Base-by-base conservation (phyloP, 1,140 invertebrate species). In the Antheraea mylitta region DNA sequence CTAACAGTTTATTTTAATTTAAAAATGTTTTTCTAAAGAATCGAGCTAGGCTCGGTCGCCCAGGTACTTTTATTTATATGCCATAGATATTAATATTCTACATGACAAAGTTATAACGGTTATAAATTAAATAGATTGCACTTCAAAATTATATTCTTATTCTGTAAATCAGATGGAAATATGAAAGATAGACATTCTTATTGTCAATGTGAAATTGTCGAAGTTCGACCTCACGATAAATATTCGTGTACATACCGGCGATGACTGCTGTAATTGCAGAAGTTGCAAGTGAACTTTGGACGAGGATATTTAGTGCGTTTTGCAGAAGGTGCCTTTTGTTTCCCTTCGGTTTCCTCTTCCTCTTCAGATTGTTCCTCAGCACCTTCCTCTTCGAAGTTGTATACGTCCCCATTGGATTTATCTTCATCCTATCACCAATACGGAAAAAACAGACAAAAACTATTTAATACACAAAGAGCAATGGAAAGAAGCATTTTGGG, bases 381-480 rank as follows among this genome's bases (percentile, higher is more conserved):
- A n/a, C 94, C 94, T 65, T 94, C 94, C 8, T 93, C 93, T 13
- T 94, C 93, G 65, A 95, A 94, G 53, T 93, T 94, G 53, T 94
- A 94, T 72, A 93, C 94, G 69, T 93, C 80, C 0, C 86, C 88
- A 42, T 83, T 80, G 22, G 67, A 64, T 71, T 91, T 87, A 10
- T 84, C 82, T 18, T 38, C 37, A 11, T 65, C 64, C 64, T 65
- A 18, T 18, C 11, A 42, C 11, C 11, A 42, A 42, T 30, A 30
- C 22, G n/a, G 9, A 38, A 38, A 38, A 38, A 38, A 38, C 37
- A 38, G n/a, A n/a, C n/a, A n/a, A n/a, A n/a, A n/a, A n/a, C n/a
- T n/a, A n/a, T n/a, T n/a, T n/a, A n/a, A n/a, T n/a, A n/a, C n/a
- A n/a, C n/a, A n/a, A 38, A 38, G 37, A 6, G 9, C 5, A 38